phyloP scores from a whole-genome alignment of 1,140 invertebrate species.

The Ceratina japonica region DNA sequence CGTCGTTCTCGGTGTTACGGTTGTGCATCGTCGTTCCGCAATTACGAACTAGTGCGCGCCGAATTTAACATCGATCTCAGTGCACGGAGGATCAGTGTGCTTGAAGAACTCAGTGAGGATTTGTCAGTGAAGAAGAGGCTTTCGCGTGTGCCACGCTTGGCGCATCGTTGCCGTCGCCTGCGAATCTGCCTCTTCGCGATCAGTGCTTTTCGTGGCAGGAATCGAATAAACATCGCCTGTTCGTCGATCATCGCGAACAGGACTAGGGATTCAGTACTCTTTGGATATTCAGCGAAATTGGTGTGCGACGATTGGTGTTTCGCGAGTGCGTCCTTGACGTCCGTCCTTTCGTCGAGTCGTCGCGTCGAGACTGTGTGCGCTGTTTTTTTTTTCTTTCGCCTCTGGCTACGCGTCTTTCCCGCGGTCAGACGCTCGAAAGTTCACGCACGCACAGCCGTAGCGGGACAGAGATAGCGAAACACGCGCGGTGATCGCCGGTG shows the following conservation, averaged over 20 bases:
- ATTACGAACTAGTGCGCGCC: neutral
- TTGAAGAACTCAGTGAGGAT: too few relatives aligned
- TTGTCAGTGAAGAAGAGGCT: too few relatives aligned
- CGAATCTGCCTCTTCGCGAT: too few relatives aligned
- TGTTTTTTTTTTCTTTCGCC: neutral
- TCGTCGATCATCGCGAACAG: neutral
- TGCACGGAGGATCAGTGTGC: too few relatives aligned
- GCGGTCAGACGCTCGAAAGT: neutral
- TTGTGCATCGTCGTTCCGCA: neutral
- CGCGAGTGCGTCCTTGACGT: neutral
- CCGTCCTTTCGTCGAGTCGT: neutral
- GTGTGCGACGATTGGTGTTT: neutral
- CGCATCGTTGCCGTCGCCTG: too few relatives aligned
- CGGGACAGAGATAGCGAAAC: neutral
- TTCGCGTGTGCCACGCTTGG: too few relatives aligned
- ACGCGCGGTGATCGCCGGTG: neutral
- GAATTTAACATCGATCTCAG: too few relatives aligned
- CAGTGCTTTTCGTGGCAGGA: neutral
- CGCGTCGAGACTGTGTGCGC: neutral
- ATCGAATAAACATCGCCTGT: neutral
- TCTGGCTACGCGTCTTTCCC: neutral
- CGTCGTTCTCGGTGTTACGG: too few relatives aligned
- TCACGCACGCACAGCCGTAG: neutral
- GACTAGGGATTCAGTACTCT: too few relatives aligned
- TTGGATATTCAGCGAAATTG: neutral